phyloP scores from a whole-genome alignment of 2,797 vertebrate species.

The Tachyglossus aculeatus region DNA sequence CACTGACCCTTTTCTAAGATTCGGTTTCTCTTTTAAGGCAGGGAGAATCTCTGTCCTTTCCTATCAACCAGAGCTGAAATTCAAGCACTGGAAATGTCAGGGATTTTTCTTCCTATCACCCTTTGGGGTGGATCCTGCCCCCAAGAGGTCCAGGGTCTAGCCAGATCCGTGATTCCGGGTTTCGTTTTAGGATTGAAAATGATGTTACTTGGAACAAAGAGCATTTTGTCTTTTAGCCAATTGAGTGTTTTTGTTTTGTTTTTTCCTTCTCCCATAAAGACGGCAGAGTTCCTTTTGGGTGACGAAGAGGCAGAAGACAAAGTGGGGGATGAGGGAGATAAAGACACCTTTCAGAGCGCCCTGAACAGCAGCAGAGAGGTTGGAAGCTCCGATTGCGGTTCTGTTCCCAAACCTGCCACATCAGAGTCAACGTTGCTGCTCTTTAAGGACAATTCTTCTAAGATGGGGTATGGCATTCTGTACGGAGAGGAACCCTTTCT shows the following conservation, averaged over 20 bases:
- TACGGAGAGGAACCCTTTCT: neutral
- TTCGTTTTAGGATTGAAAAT: too few species aligned
- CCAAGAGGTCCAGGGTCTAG: too few species aligned
- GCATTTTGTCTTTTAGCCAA: too few species aligned
- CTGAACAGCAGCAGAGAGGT: conserved; percentile 60
- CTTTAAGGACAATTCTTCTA: conserved; percentile 91
- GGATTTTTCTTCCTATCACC: too few species aligned
- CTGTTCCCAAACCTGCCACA: conserved; percentile 73
- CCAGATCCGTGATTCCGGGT: too few species aligned
- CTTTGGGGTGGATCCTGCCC: too few species aligned
- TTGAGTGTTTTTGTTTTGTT: conserved; percentile 16
- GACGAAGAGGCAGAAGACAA: conserved; percentile 71
- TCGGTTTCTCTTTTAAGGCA: too few species aligned
- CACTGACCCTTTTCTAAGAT: too few species aligned
- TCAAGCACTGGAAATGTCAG: too few species aligned
- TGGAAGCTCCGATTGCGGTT: conserved; percentile 58
- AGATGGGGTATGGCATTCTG: conserved; percentile 79
- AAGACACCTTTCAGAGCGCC: conserved; percentile 69
- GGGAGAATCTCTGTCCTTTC: too few species aligned
- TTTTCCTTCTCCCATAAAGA: conserved; percentile 77
- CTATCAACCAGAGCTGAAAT: too few species aligned
- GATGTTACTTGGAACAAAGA: too few species aligned
- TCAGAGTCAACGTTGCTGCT: conserved; percentile 88
- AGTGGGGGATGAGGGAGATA: conserved; percentile 52
- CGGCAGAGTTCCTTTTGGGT: conserved; percentile 80